Conservation (phyloP, 2,113 vertebrate genomes). For the Pimephales promelas region DNA sequence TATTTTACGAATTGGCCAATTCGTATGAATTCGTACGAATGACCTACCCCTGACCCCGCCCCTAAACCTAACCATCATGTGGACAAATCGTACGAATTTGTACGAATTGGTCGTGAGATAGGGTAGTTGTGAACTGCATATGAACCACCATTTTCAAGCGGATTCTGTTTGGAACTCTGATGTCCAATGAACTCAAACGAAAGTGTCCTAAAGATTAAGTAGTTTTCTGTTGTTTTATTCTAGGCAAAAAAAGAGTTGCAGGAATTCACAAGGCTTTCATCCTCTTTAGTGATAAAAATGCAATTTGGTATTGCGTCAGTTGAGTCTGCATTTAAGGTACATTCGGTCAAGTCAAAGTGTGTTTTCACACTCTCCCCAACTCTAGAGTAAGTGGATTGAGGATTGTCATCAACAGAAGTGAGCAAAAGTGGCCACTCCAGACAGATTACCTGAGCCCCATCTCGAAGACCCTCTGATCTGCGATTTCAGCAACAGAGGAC, state of each 20-base stretch:
- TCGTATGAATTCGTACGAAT: no score
- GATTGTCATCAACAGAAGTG: slow-evolving; percentile 35
- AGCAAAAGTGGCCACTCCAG: slow-evolving; percentile 44
- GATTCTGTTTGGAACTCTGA: background rate
- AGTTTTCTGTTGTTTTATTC: background rate
- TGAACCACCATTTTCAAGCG: background rate
- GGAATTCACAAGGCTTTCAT: background rate
- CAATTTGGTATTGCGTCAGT: background rate
- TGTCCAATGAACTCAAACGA: background rate
- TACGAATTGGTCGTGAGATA: no score
- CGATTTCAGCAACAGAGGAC: slow-evolving; percentile 22
- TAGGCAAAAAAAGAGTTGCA: background rate
- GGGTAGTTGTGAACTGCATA: background rate
- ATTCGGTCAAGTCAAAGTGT: slow-evolving; percentile 46
- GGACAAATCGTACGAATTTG: no score
- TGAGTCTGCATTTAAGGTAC: slow-evolving; percentile 1
- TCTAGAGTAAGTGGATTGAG: slow-evolving; percentile 35
- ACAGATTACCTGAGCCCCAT: slow-evolving; percentile 47
- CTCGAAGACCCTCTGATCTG: slow-evolving; percentile 33
- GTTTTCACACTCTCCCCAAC: slow-evolving; percentile 39
- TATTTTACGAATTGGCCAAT: no score
- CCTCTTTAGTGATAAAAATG: background rate
- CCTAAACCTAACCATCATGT: no score
- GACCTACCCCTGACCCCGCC: no score
- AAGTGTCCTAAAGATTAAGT: background rate